Base-by-base conservation (phyloP, 1,140 invertebrate genomes). In the Brachionus paranguensis region DNA sequence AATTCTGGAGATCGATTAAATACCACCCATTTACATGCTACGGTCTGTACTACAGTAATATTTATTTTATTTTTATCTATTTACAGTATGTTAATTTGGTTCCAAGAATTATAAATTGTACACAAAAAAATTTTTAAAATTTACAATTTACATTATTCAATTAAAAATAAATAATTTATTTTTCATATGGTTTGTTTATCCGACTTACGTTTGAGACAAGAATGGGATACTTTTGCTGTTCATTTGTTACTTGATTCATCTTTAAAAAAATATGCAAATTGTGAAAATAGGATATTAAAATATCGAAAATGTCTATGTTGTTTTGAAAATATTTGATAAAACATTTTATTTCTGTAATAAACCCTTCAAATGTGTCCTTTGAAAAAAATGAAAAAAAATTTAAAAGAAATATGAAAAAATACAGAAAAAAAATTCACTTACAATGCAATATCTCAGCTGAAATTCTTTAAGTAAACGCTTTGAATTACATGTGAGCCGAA, bases 401-500 rank as follows among this genome's bases (percentile, higher is more conserved):
- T 47, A 74, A 29, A 47, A 33, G 50, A 11, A 78, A 50, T 50
- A 12, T 78, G 0, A 17, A 55, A 43, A 55, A n/a, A n/a, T n/a
- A n/a, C n/a, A n/a, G n/a, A n/a, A n/a, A n/a, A n/a, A 24, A 24
- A 24, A 1, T 47, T 20, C 3, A 60, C n/a, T 60, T 79, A 79
- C 78, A 41, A 81, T 37, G 17, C 53, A 81, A 64, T 64, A 81
- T 60, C 78, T 43, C 20, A 81, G 33, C 37, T 81, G 78, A 37
- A 81, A 81, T 47, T 81, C 78, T 81, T 81, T 81, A 17, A 81
- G 14, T 27, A 81, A 14, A 45, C 78, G 50, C 20, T 81, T 81
- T 27, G 78, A 81, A 47, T 81, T 81, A 27, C 33, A 65, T 0
- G 53, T 81, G n/a, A 81, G 53, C 4, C 45, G 17, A 76, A 76